Conservation (phyloP, 2,888 invertebrate species). For the Drosophila hamatofila region DNA sequence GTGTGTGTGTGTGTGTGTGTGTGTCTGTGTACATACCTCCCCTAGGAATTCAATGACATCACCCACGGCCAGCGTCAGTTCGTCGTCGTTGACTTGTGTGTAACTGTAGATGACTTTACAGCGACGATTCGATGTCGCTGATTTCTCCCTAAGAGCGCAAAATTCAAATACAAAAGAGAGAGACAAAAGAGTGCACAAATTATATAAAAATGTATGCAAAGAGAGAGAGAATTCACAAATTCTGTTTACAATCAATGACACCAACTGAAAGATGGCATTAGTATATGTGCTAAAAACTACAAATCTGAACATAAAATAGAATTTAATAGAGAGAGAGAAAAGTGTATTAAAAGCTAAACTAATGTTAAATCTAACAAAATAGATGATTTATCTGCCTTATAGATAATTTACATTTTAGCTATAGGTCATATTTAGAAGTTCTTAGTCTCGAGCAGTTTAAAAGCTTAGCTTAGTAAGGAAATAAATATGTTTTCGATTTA, state of each 20-base stretch:
- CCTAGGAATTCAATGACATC: constrained; percentile 96
- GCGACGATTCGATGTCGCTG: constrained; percentile 87
- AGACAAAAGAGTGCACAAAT: constrained; percentile 39
- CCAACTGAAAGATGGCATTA: constrained; percentile 15
- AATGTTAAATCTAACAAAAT: not conserved
- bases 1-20: constrained; percentile 6
- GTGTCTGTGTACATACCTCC: constrained; percentile 87
- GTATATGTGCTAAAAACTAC: not conserved
- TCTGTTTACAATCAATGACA: constrained; percentile 19
- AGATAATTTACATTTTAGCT: no score
- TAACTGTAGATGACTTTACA: constrained; percentile 96
- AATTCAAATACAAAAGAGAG: constrained; percentile 26
- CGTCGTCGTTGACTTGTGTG: constrained; percentile 96
- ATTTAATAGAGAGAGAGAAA: not conserved
- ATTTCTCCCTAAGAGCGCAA: constrained; percentile 83
- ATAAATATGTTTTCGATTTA: not conserved
- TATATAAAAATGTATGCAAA: constrained; percentile 20
- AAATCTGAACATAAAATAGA: not conserved
- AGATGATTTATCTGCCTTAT: no score
- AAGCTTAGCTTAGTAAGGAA: not conserved
- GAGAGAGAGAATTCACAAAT: constrained; percentile 23
- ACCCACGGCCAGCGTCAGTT: constrained; percentile 93
- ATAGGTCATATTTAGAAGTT: not conserved
- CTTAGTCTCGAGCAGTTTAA: not conserved
- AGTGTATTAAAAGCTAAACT: not conserved